Evolutionary conservation across 2,113 vertebrate species (phyloP), one percentile per base, ranked within the genome.

Genomic region (Empidonax alnorum): DNA sequence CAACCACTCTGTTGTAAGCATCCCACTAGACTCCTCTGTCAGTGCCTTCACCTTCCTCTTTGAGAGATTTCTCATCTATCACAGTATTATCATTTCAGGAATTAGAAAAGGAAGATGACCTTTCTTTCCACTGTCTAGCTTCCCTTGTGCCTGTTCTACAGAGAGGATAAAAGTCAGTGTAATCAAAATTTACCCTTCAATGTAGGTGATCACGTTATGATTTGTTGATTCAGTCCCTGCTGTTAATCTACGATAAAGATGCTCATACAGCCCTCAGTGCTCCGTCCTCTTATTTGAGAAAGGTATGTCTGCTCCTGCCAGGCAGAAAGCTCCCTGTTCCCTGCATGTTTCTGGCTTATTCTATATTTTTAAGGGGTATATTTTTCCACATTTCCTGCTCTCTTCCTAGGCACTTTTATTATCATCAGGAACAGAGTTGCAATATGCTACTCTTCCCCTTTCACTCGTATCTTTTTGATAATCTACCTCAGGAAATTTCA

Each of bases 141-240:
- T 67, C 82, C n/a, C 42, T 90, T 1, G 0, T 63, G 22, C 13
- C 20, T 67, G 4, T 31, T 88, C 49, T 71, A 63, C 39, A 79
- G 42, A 90, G 31, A 55, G 6, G 8, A 53, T 46, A 50, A 66
- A 79, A 91, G 22, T 37, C 47, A 86, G 11, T 28, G 11, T 76
- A 80, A 87, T 55, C 59, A 80, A 89, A 67, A 79, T 55, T 83
- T 23, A 41, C 30, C 56, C 35, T 83, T 92, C 73, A 47, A 1
- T 1, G 1, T 24, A 66, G 14, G 4, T 85, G 66, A 63, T 71
- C 31, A 16, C 0, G 0, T 66, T 74, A 44, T 28, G 27, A 62
- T 78, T 82, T 75, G 55, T 71, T 69, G 46, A 59, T 63, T 83
- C 58, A 58, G 62, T 13, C 52, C 3, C 47, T 75, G 41, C 14